Percentiles rank a stretch among this genome's conserved stretches.
Evolutionary conservation across 2,797 vertebrate genomes (phyloP).

Genomic region (Enteromius fasciolatus): DNA sequence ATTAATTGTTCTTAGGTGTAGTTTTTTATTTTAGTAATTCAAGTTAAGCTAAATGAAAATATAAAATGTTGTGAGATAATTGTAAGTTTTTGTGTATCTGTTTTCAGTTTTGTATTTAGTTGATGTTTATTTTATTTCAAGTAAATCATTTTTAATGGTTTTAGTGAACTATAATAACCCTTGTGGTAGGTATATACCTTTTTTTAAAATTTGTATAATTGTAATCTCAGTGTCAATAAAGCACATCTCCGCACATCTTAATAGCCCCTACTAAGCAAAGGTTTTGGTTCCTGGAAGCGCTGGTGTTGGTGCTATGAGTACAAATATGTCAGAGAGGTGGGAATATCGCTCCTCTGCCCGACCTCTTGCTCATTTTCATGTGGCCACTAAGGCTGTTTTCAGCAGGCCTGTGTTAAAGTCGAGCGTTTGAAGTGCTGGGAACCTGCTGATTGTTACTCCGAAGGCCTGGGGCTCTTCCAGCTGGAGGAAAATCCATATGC

Average conservation of each 20-base stretch:
- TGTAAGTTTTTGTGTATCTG: too few species aligned
- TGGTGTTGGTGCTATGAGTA: not conserved
- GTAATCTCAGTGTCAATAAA: not conserved
- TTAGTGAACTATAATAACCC: too few species aligned
- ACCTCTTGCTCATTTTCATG: slow-evolving; percentile 48
- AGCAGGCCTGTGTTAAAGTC: slow-evolving; percentile 31
- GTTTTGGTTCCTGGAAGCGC: not conserved
- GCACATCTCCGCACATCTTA: not conserved
- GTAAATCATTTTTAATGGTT: not conserved
- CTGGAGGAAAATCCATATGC: slow-evolving; percentile 8
- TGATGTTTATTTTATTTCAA: not conserved
- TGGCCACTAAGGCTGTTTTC: slow-evolving; percentile 35
- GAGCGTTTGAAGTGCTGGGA: slow-evolving; percentile 20
- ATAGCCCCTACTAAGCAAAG: not conserved
- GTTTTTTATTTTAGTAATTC: not conserved
- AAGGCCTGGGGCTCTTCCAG: not conserved
- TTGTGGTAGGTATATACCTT: too few species aligned
- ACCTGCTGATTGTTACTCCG: slow-evolving; percentile 18
- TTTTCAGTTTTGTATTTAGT: not conserved
- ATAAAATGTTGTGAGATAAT: not conserved
- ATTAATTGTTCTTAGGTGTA: not conserved
- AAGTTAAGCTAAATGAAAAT: not conserved
- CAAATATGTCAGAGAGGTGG: slow-evolving; percentile 36
- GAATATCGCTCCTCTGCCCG: slow-evolving; percentile 13
- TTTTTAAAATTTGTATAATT: too few species aligned